Evolutionary conservation across 2,113 vertebrate genomes (phyloP).

Genomic region (Sakesphorus luctuosus): DNA sequence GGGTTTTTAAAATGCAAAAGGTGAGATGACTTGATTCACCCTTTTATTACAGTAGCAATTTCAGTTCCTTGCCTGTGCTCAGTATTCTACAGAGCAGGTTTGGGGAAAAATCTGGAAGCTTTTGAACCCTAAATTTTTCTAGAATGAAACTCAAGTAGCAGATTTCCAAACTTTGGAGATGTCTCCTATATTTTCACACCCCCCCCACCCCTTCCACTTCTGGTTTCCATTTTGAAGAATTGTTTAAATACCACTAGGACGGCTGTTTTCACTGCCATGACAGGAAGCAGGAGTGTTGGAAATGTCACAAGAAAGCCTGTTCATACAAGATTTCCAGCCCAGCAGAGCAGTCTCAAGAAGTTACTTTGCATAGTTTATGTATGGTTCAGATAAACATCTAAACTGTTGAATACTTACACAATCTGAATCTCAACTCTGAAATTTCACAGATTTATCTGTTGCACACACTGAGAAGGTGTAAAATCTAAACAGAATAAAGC

Average conservation of each 20-base stretch:
- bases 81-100: neutral
- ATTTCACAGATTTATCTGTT: neutral
- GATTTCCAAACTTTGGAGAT: neutral
- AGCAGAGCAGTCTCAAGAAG: neutral
- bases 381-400: slow-evolving; percentile 6
- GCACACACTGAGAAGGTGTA: accelerated
- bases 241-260: neutral
- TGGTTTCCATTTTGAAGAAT: slow-evolving; percentile 57
- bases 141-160: neutral
- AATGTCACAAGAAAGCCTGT: slow-evolving; percentile 13
- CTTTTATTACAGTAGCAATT: neutral
- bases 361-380: neutral
- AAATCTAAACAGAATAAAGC: neutral
- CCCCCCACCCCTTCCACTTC: neutral
- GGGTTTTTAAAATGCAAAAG: neutral
- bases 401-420: neutral
- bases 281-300: slow-evolving; percentile 62
- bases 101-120: neutral
- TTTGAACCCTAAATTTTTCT: neutral
- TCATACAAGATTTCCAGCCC: slow-evolving; percentile 29
- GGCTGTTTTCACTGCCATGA: slow-evolving; percentile 51
- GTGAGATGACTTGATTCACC: neutral
- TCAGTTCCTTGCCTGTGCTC: neutral
- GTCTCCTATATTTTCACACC: neutral
- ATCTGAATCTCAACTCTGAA: neutral